phyloP scores from a whole-genome alignment of 2,888 invertebrate species.

The Dorcus hopei region DNA sequence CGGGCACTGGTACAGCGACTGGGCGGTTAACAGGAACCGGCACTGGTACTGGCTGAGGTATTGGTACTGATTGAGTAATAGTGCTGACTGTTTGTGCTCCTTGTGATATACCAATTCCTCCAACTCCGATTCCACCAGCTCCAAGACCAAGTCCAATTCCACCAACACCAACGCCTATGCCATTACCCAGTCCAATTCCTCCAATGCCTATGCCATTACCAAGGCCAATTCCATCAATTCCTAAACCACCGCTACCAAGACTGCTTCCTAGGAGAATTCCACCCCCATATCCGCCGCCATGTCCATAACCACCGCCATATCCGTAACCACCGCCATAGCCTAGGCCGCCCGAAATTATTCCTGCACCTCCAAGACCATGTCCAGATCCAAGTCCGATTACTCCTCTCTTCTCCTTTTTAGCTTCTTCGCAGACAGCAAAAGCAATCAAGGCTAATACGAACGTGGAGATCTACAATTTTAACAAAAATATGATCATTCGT shows the following conservation, averaged over 20 bases:
- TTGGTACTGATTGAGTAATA: slow-evolving; percentile 31
- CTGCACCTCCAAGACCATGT: slow-evolving; percentile 22
- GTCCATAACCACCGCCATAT: slow-evolving; percentile 8
- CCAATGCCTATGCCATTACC: slow-evolving; percentile 2
- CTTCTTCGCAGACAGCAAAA: slow-evolving; percentile 12
- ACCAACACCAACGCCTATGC: slow-evolving; percentile 18
- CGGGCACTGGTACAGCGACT: slow-evolving; percentile 32
- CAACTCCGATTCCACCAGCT: slow-evolving; percentile 7
- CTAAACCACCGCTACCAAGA: slow-evolving; percentile 5
- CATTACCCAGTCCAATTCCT: slow-evolving; percentile 19
- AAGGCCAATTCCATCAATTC: slow-evolving; percentile 1
- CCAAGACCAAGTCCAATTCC: slow-evolving; percentile 14
- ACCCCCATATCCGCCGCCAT: slow-evolving; percentile 15
- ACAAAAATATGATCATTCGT: not conserved
- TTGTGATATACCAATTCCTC: slow-evolving; percentile 17
- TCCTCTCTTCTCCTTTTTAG: slow-evolving; percentile 27
- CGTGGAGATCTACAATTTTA: slow-evolving; percentile 14
- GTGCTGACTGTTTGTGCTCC: slow-evolving; percentile 29
- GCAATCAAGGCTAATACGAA: slow-evolving; percentile 22
- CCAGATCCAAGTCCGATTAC: slow-evolving; percentile 25
- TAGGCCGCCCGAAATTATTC: slow-evolving; percentile 19
- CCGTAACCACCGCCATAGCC: slow-evolving; percentile 14
- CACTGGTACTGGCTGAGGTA: slow-evolving; percentile 31
- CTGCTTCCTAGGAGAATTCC: slow-evolving; percentile 14
- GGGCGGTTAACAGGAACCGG: slow-evolving; percentile 32